Evolutionary conservation across 2,113 vertebrate genomes (phyloP), one percentile per base, ranked within the genome.

Genomic region (Pollimyrus isidori): DNA sequence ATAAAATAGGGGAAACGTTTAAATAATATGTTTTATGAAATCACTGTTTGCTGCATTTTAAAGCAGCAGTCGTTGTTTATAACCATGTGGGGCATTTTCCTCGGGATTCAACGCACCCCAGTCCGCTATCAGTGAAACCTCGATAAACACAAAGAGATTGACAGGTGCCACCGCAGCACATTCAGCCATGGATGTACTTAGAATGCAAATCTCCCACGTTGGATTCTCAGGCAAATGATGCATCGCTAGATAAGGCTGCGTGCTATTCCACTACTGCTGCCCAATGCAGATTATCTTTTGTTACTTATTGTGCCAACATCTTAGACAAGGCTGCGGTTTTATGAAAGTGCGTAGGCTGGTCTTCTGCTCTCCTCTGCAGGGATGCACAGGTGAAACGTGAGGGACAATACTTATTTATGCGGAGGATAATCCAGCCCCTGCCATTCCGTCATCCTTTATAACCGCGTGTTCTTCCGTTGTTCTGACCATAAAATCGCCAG

Each of bases 111-210:
- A 56, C 90, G 62, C 48, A 35, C 85, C 85, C 39, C 82, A 52
- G 53, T 73, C 5, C 90, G 91, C 23, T 91, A 85, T 92, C 87
- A 90, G 11, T 42, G 85, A 91, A 76, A 80, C 88, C 35, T 83
- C 85, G 42, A 86, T 35, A 84, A 88, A 87, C 83, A 45, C 56
- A 76, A 39, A 46, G 42, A 82, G 45, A 90, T 39, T 56, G 45
- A 86, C 76, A 90, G 89, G 48, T n/a, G 46, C 46, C 89, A 13
- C 45, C 53, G 65, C 23, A 17, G 4, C 2, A 52, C 42, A 2
- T 35, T 83, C n/a, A 85, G 88, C 91, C 88, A 5, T 19, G 26
- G 56, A 30, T 53, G 50, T 84, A 84, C 45, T 84, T 84, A 84
- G 85, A 39, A 87, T 87, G 85, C 85, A 87, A 53, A 87, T 87